Conservation (phyloP, 1,140 invertebrate species). For the Meteorus sp. region DNA sequence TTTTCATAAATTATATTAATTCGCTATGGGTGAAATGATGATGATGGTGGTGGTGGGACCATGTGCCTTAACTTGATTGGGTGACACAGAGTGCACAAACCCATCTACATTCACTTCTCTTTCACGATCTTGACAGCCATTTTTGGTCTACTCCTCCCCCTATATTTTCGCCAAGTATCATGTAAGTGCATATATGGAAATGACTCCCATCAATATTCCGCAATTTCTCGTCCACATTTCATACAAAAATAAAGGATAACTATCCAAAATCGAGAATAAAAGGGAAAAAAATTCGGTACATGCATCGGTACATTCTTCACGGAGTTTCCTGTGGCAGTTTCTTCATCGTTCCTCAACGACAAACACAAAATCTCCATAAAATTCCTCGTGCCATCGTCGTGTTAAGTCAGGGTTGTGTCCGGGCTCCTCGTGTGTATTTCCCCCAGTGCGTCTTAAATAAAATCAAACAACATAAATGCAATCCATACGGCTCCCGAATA, state of each 20-base stretch:
- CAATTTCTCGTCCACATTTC: too few species aligned
- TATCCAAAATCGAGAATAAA: too few species aligned
- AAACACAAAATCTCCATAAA: not conserved
- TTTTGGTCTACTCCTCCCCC: not conserved
- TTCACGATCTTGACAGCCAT: slow-evolving; percentile 16
- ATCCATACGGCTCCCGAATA: slow-evolving; percentile 41
- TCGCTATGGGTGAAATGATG: slow-evolving; percentile 36
- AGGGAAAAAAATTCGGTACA: too few species aligned
- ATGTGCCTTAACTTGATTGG: slow-evolving; percentile 36
- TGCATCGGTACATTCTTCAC: too few species aligned
- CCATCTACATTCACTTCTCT: slow-evolving; percentile 15
- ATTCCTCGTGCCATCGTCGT: not conserved
- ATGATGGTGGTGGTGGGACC: slow-evolving; percentile 1
- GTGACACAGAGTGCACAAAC: slow-evolving; percentile 37
- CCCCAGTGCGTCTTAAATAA: not conserved
- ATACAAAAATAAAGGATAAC: too few species aligned
- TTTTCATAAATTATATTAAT: slow-evolving; percentile 58
- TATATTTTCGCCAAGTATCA: not conserved
- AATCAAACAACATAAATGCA: not conserved
- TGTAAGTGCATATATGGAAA: too few species aligned
- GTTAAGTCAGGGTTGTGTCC: not conserved
- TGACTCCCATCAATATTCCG: too few species aligned
- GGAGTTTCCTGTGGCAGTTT: too few species aligned
- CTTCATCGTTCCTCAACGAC: not conserved
- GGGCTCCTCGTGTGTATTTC: not conserved